These are phyloP conservation scores for Hippocampus comes DNA, from an alignment of 2,113 vertebrate species.

Conservation along the genomic window DNA sequence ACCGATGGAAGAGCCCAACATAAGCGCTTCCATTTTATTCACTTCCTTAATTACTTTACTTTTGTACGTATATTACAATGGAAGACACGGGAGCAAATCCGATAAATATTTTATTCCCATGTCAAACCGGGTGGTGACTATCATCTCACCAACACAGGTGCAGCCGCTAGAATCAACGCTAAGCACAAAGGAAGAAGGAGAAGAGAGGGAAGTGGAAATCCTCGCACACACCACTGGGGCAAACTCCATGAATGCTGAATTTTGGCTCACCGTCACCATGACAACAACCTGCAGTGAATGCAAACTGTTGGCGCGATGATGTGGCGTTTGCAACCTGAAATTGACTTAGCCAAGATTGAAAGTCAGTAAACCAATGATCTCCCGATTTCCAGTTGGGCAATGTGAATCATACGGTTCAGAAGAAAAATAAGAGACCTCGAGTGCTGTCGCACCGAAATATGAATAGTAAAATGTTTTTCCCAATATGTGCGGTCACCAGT, in stretches of 20 bases:
- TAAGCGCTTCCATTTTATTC: conserved; percentile 41
- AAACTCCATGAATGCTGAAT: neutral
- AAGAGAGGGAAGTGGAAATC: neutral
- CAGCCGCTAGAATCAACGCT: neutral
- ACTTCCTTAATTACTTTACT: neutral
- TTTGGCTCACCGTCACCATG: neutral
- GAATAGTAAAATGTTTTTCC: neutral
- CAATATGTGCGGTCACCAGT: neutral
- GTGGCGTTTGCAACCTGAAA: neutral
- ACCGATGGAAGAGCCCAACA: conserved; percentile 46
- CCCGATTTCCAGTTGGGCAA: neutral
- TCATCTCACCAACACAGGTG: neutral
- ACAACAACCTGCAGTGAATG: neutral
- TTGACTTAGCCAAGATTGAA: neutral
- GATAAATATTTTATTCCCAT: neutral
- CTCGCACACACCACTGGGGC: neutral
- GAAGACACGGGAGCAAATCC: neutral
- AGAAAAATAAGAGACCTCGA: neutral
- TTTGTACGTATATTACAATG: neutral
- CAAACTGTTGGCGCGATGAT: neutral
- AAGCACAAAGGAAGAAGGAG: neutral
- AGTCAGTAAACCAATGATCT: neutral
- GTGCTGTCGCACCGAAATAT: neutral
- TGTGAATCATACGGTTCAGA: neutral
- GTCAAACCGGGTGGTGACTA: neutral